Percentiles rank a stretch among this genome's conserved stretches.
phyloP scores from a whole-genome alignment of 2,888 invertebrate species.

The Habrosyne pyritoides region DNA sequence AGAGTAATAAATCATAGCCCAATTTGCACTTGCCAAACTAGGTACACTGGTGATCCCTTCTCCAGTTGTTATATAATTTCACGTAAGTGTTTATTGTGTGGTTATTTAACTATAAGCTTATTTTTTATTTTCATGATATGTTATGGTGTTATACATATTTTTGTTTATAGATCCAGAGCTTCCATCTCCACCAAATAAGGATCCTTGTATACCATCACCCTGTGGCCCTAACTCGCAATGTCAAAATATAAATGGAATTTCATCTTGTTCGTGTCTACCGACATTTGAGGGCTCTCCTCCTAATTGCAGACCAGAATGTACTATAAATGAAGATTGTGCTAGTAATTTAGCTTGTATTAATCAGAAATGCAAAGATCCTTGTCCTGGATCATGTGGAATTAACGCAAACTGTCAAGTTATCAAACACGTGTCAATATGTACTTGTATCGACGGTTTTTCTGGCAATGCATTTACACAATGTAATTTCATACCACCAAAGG shows the following conservation, averaged over 20 bases:
- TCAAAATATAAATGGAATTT: constrained; percentile 78
- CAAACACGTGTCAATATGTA: constrained; percentile 85
- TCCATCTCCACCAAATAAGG: constrained; percentile 58
- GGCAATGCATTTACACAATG: constrained; percentile 86
- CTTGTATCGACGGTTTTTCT: constrained; percentile 82
- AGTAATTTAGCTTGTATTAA: constrained; percentile 87
- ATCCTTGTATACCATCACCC: constrained; percentile 87
- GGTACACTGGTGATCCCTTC: constrained; percentile 86
- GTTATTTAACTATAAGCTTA: too few relatives aligned
- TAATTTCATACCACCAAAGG: constrained; percentile 60
- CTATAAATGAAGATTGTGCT: constrained; percentile 87
- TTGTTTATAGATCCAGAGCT: constrained; percentile 54
- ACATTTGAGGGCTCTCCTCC: constrained; percentile 86
- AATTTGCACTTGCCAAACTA: constrained; percentile 86
- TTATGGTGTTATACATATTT: too few relatives aligned
- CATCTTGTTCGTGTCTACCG: constrained; percentile 85
- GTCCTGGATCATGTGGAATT: constrained; percentile 87
- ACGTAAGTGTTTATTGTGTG: constrained; percentile 63
- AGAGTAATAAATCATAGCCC: constrained; percentile 89
- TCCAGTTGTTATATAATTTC: constrained; percentile 83
- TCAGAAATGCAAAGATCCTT: constrained; percentile 87
- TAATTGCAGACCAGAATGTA: constrained; percentile 87
- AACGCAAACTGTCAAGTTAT: constrained; percentile 84
- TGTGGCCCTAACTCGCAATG: constrained; percentile 87
- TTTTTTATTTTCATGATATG: too few relatives aligned